Evolutionary conservation across 2,888 invertebrate genomes (phyloP).

Genomic region (Meiosimyza decipiens): DNA sequence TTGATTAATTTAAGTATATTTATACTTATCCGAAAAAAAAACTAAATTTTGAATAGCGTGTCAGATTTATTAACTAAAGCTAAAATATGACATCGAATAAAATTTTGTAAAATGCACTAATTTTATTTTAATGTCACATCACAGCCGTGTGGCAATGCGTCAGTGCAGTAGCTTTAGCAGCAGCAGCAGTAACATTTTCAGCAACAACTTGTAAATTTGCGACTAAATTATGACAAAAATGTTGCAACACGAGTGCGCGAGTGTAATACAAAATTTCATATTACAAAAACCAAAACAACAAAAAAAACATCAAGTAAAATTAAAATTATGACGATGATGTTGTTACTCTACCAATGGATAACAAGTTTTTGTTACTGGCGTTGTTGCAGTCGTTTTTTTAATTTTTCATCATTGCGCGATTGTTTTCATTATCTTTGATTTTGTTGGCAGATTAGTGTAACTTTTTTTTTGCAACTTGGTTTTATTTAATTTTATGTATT

Average conservation of each 20-base stretch:
- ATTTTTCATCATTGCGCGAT: conserved; percentile 40
- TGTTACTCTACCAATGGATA: conserved; percentile 38
- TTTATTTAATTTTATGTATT: conserved; percentile 32
- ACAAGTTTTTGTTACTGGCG: conserved; percentile 41
- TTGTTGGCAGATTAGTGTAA: conserved; percentile 45
- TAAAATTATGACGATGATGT: conserved; percentile 48
- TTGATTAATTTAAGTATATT: no score
- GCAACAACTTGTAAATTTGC: conserved; percentile 15
- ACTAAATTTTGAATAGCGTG: no score
- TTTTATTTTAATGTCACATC: conserved; percentile 16
- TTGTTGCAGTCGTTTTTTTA: conserved; percentile 12
- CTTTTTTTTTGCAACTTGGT: conserved; percentile 27
- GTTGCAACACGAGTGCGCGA: neutral
- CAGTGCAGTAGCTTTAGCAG: neutral
- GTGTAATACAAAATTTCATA: neutral
- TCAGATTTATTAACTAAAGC: no score
- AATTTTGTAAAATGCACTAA: no score
- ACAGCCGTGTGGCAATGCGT: conserved; percentile 1
- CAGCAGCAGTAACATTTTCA: conserved; percentile 5
- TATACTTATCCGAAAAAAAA: no score
- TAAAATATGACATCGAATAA: no score
- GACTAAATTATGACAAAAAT: conserved; percentile 8
- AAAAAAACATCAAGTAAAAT: conserved; percentile 39
- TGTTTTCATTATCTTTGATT: conserved; percentile 46
- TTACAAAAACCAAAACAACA: neutral